A percentile compares a stretch with the other conserved stretches of the same genome.
These are phyloP conservation scores for Rhyzopertha dominica DNA, from an alignment of 1,140 invertebrate species.

Conservation along the genomic window DNA sequence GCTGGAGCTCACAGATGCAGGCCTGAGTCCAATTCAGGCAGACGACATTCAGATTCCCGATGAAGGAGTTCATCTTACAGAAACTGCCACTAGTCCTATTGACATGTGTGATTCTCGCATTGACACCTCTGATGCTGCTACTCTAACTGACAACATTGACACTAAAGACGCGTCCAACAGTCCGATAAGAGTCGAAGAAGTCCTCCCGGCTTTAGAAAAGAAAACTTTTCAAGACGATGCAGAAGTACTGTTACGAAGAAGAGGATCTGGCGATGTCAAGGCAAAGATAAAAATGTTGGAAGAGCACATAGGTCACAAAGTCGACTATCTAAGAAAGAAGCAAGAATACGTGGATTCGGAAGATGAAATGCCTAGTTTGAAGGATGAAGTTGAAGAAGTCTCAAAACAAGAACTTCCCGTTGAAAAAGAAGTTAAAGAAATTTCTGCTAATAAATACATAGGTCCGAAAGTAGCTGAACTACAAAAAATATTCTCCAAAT, in stretches of 20 bases:
- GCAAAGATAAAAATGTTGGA: slow-evolving; percentile 48
- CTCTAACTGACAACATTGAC: slow-evolving; percentile 48
- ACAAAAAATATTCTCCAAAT: slow-evolving; percentile 46
- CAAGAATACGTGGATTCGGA: slow-evolving; percentile 39
- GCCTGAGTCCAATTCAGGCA: slow-evolving; percentile 51
- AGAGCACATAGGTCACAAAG: slow-evolving; percentile 37
- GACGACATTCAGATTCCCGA: slow-evolving; percentile 46
- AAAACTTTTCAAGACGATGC: slow-evolving; percentile 31
- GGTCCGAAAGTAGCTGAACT: slow-evolving; percentile 49
- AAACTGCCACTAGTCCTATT: slow-evolving; percentile 49
- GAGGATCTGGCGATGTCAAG: slow-evolving; percentile 48
- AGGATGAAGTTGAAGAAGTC: slow-evolving; percentile 43
- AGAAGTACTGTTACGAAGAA: slow-evolving; percentile 36
- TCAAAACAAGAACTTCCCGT: no score
- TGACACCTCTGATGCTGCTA: slow-evolving; percentile 48
- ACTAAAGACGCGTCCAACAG: slow-evolving; percentile 49
- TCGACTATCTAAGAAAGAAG: slow-evolving; percentile 28
- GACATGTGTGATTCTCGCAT: slow-evolving; percentile 45
- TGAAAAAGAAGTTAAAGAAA: no score
- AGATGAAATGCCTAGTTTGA: slow-evolving; percentile 44
- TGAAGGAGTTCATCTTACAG: slow-evolving; percentile 42
- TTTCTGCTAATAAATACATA: slow-evolving; percentile 42
- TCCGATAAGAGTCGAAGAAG: slow-evolving; percentile 45
- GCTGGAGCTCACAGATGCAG: slow-evolving; percentile 51
- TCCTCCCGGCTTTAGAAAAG: slow-evolving; percentile 9